Percentiles rank a stretch among this genome's conserved stretches.
Evolutionary conservation across 2,888 invertebrate species (phyloP).

Genomic region (Lasioglossum zephyrum): DNA sequence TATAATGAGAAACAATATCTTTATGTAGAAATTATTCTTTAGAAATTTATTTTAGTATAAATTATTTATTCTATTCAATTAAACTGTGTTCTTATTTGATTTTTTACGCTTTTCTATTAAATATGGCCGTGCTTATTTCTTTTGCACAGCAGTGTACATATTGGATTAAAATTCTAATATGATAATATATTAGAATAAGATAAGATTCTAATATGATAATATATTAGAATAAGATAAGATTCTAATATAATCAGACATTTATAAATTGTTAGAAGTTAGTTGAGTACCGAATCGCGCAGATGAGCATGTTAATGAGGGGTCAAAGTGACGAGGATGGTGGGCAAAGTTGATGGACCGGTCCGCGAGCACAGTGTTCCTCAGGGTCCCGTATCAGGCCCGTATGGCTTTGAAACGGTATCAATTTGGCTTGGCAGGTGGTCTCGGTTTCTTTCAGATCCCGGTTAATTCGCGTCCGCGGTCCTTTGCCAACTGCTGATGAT

Average conservation of each 20-base stretch:
- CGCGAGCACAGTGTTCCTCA: background rate
- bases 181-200: background rate
- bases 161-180: background rate
- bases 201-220: no score
- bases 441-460: constrained; percentile 13
- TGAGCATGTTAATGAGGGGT: background rate
- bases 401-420: constrained; percentile 8
- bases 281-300: background rate
- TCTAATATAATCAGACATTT: background rate
- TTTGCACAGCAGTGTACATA: no score
- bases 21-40: no score
- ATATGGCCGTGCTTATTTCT: no score
- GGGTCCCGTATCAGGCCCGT: background rate
- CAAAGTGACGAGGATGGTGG: background rate
- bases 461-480: constrained; percentile 32
- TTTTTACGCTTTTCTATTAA: no score
- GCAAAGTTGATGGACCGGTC: background rate
- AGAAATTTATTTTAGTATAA: no score
- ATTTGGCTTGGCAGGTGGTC: background rate
- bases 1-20: no score
- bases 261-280: background rate
- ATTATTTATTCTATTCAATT: no score
- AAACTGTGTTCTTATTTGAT: no score
- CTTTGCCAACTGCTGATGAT: constrained; percentile 27
- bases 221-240: background rate